These are phyloP conservation scores for Uromys caudimaculatus DNA, from an alignment of 2,797 vertebrate genomes.

Conservation along the genomic window DNA sequence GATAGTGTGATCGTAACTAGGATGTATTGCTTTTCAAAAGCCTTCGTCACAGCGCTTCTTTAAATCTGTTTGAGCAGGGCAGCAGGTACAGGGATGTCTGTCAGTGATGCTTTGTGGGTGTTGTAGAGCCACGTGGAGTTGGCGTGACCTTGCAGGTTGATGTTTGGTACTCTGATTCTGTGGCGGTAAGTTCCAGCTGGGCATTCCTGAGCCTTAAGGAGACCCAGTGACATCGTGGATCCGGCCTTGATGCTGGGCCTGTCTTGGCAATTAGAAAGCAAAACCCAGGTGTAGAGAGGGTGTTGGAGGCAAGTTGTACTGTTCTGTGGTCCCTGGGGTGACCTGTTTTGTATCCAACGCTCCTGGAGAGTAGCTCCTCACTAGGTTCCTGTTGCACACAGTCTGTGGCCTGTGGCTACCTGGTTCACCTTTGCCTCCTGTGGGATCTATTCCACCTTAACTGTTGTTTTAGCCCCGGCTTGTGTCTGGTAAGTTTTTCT, in stretches of 20 bases:
- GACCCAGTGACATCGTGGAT: background rate
- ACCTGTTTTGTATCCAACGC: background rate
- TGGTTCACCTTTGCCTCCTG: background rate
- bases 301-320: background rate
- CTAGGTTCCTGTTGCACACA: too few relatives aligned
- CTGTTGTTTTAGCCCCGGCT: background rate
- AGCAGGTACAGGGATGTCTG: background rate
- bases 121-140: background rate
- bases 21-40: conserved; percentile 25
- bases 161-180: background rate
- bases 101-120: accelerated
- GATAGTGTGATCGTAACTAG: background rate
- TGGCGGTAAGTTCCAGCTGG: background rate
- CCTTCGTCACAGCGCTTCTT: background rate
- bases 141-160: background rate
- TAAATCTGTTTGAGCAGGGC: background rate
- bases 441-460: background rate
- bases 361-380: background rate
- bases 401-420: background rate
- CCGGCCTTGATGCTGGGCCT: background rate
- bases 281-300: background rate
- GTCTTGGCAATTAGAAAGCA: background rate
- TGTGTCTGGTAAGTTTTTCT: background rate
- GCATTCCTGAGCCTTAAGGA: background rate
- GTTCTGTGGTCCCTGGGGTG: background rate